phyloP scores from a whole-genome alignment of 1,140 invertebrate genomes.

The Delia radicum region DNA sequence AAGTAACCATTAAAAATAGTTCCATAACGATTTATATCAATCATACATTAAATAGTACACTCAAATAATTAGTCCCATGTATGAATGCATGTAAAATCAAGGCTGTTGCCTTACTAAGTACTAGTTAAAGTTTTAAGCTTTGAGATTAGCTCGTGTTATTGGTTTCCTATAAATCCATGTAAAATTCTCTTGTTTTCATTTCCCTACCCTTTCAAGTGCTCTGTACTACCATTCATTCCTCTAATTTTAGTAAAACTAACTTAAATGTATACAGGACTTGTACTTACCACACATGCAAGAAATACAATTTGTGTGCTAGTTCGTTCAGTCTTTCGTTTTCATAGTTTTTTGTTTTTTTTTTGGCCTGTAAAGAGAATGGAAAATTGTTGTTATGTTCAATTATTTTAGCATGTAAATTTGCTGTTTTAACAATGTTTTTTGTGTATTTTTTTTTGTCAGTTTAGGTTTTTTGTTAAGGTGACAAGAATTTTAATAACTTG shows the following conservation, averaged over 20 bases:
- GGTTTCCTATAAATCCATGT: neutral
- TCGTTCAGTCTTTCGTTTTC: neutral
- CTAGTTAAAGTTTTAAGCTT: neutral
- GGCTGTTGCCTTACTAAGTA: neutral
- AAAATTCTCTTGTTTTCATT: neutral
- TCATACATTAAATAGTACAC: too few relatives aligned
- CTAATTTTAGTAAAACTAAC: neutral
- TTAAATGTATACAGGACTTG: neutral
- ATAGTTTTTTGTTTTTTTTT: neutral
- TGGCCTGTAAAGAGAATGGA: neutral
- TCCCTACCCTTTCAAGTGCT: neutral
- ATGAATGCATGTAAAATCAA: too few relatives aligned
- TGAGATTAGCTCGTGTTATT: conserved; percentile 16
- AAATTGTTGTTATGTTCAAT: conserved; percentile 27
- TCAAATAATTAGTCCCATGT: too few relatives aligned
- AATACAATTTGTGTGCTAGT: neutral
- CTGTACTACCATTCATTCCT: neutral
- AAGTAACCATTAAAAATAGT: too few relatives aligned
- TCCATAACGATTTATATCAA: too few relatives aligned
- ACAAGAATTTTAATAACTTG: conserved; percentile 24
- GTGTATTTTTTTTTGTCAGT: neutral
- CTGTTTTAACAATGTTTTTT: conserved; percentile 11
- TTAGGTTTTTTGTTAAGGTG: conserved; percentile 3
- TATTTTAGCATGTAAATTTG: conserved; percentile 26
- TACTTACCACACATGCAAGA: neutral